Percentiles rank a stretch among this genome's conserved stretches.
phyloP scores from a whole-genome alignment of 2,797 vertebrate genomes.

The Coccyzus lansbergi region DNA sequence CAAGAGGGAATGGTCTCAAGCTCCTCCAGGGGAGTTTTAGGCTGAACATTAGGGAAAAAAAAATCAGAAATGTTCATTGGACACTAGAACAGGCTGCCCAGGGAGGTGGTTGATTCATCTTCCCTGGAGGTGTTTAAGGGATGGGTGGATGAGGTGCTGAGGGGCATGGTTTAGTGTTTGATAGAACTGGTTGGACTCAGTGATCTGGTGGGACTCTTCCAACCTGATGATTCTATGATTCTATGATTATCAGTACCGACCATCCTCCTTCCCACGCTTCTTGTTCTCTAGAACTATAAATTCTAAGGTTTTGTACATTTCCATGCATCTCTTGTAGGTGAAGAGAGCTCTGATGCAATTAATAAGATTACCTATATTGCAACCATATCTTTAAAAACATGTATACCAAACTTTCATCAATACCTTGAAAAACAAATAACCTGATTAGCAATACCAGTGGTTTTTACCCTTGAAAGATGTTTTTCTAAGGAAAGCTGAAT shows the following conservation, averaged over 20 bases:
- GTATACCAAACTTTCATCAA: background rate
- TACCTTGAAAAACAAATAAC: background rate
- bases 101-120: too few relatives aligned
- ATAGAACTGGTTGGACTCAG: too few relatives aligned
- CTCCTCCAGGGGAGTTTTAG: too few relatives aligned
- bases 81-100: too few relatives aligned
- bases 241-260: background rate
- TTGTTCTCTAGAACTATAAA: background rate
- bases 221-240: too few relatives aligned
- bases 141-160: too few relatives aligned
- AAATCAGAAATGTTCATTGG: too few relatives aligned
- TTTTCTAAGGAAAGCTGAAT: background rate
- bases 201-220: too few relatives aligned
- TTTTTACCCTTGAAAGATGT: background rate
- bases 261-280: background rate
- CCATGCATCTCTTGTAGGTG: background rate
- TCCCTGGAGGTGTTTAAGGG: too few relatives aligned
- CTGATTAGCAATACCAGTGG: background rate
- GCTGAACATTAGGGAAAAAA: too few relatives aligned
- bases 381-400: background rate
- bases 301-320: background rate
- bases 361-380: background rate
- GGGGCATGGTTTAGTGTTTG: too few relatives aligned
- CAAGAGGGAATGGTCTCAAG: too few relatives aligned
- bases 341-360: background rate